These are phyloP conservation scores for Heterotilapia buettikoferi DNA, from an alignment of 2,113 vertebrate species.

Conservation along the genomic window DNA sequence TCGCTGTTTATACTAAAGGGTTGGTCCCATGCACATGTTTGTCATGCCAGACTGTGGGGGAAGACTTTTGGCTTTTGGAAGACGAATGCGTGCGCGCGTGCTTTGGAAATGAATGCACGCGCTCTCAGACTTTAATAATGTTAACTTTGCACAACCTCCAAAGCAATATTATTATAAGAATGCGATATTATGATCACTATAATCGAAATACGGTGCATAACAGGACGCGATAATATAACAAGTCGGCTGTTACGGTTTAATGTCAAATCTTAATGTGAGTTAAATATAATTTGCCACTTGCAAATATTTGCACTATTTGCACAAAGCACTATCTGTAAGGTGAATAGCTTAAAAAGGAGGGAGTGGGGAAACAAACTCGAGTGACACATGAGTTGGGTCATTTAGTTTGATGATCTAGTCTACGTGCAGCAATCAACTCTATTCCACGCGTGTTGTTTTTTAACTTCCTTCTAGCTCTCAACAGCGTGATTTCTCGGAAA, in stretches of 20 bases:
- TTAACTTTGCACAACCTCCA: not conserved
- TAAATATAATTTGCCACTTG: not conserved
- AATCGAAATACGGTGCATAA: not conserved
- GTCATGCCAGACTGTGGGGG: not conserved
- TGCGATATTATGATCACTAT: not conserved
- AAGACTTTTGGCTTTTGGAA: not conserved
- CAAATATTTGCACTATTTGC: not conserved
- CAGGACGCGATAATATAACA: not conserved
- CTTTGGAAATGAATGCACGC: not conserved
- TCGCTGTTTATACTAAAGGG: conserved; percentile 28
- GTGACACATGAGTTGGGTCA: not conserved
- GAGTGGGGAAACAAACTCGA: not conserved
- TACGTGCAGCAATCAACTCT: not conserved
- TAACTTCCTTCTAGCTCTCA: conserved; percentile 36
- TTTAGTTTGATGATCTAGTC: not conserved
- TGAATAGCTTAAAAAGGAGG: not conserved
- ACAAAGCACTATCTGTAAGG: not conserved
- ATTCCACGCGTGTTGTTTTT: not conserved
- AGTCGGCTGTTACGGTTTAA: not conserved
- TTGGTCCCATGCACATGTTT: not conserved
- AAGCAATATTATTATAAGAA: not conserved
- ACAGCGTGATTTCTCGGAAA: conserved; percentile 60
- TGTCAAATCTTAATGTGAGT: not conserved
- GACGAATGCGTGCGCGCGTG: not conserved
- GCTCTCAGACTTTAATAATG: not conserved